Percentiles rank a stretch among this genome's conserved stretches.
These are phyloP conservation scores for Phortica magna DNA, from an alignment of 2,888 invertebrate genomes.

Conservation along the genomic window DNA sequence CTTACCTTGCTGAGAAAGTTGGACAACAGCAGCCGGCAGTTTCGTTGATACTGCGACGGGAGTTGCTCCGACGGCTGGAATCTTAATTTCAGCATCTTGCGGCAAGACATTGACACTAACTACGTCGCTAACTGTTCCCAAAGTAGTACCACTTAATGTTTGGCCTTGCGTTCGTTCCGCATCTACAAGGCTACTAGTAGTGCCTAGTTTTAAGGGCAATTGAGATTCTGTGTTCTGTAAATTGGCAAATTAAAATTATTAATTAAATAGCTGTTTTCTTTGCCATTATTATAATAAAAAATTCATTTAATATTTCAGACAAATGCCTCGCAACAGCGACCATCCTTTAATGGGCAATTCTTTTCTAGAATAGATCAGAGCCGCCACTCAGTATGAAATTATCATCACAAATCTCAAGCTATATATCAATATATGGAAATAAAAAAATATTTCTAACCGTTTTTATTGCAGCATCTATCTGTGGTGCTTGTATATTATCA, in stretches of 20 bases:
- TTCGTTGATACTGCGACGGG: slow-evolving; percentile 82
- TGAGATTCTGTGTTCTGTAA: slow-evolving; percentile 75
- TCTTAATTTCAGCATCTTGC: slow-evolving; percentile 81
- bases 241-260: slow-evolving; percentile 22
- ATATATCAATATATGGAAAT: neutral
- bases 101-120: slow-evolving; percentile 68
- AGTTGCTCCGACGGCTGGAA: slow-evolving; percentile 81
- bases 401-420: slow-evolving; percentile 54
- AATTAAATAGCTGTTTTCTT: neutral
- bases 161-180: slow-evolving; percentile 45
- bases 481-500: slow-evolving; percentile 49
- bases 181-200: slow-evolving; percentile 32
- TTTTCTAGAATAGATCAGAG: slow-evolving; percentile 62
- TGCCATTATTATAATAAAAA: slow-evolving; percentile 1
- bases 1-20: slow-evolving; percentile 82
- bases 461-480: slow-evolving; percentile 57
- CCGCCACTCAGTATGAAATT: slow-evolving; percentile 55
- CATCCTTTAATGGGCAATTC: slow-evolving; percentile 55
- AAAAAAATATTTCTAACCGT: slow-evolving; percentile 49
- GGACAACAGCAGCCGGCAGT: slow-evolving; percentile 82
- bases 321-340: slow-evolving; percentile 70
- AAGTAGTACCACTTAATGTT: slow-evolving; percentile 42
- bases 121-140: slow-evolving; percentile 41
- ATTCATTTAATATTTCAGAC: slow-evolving; percentile 55
- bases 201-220: slow-evolving; percentile 57